Evolutionary conservation across 2,113 vertebrate genomes (phyloP).

Genomic region (Varanus komodoensis): DNA sequence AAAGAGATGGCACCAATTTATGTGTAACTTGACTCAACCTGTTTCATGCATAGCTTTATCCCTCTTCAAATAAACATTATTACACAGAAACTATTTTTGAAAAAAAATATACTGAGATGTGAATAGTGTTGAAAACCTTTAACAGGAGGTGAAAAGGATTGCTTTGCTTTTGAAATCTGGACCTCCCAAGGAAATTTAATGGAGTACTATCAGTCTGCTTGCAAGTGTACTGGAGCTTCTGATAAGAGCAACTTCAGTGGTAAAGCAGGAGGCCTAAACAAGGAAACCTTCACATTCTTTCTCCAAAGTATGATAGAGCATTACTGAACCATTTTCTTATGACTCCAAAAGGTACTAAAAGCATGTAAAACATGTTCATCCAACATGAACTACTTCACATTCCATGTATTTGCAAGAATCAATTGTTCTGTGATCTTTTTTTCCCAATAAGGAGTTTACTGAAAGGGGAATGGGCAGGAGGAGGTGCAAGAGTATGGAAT

Average conservation of each 20-base stretch:
- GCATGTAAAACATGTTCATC: neutral
- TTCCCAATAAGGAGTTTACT: neutral
- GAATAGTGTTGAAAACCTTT: conserved; percentile 48
- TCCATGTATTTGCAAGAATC: neutral
- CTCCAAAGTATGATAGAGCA: conserved; percentile 49
- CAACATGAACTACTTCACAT: neutral
- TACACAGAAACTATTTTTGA: conserved; percentile 34
- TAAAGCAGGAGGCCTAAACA: conserved; percentile 28
- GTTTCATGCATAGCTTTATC: conserved; percentile 30
- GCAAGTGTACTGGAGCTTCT: conserved; percentile 61
- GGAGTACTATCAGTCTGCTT: conserved; percentile 51
- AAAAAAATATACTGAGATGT: conserved; percentile 38
- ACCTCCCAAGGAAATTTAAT: conserved; percentile 57
- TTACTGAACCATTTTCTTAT: neutral
- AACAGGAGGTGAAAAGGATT: conserved; percentile 46
- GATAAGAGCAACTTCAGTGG: conserved; percentile 55
- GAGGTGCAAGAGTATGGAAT: too few relatives aligned
- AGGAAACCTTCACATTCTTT: conserved; percentile 46
- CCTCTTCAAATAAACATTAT: conserved; percentile 50
- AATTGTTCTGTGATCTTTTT: neutral
- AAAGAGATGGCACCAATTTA: conserved; percentile 30
- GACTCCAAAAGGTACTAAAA: neutral
- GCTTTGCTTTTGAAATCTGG: conserved; percentile 49
- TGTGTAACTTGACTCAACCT: conserved; percentile 36
- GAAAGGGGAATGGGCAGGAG: neutral